phyloP scores from a whole-genome alignment of 2,113 vertebrate species.

The Panthera tigris region DNA sequence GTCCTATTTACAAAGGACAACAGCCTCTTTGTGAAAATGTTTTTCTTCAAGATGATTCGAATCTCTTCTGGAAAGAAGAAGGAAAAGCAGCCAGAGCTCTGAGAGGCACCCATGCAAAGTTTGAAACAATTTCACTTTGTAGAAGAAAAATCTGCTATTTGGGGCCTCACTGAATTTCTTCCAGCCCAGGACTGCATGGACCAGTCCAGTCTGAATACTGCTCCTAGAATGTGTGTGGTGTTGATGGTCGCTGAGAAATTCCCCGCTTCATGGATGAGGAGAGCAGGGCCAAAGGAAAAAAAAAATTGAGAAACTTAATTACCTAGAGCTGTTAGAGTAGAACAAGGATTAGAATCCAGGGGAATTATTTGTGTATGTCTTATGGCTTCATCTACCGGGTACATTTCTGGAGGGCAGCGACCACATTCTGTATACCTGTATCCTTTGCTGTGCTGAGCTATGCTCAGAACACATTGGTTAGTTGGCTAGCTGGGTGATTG shows the following conservation, averaged over 20 bases:
- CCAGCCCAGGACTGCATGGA: background rate
- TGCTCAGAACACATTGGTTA: background rate
- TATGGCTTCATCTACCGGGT: background rate
- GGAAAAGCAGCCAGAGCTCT: background rate
- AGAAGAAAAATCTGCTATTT: background rate
- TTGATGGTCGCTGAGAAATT: background rate
- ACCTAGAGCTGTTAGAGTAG: background rate
- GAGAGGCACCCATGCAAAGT: background rate
- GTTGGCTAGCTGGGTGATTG: background rate
- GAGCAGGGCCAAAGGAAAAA: background rate
- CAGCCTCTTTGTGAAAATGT: background rate
- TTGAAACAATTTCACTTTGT: conserved; percentile 11
- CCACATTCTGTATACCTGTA: background rate
- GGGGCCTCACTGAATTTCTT: background rate
- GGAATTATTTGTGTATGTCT: background rate
- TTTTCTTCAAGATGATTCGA: background rate
- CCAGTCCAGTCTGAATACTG: background rate
- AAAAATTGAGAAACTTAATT: background rate
- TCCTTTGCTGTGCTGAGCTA: background rate
- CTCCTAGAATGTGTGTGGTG: background rate
- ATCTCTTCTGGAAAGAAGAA: background rate
- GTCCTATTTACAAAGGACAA: background rate
- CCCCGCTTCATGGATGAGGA: background rate
- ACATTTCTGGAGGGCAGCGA: background rate
- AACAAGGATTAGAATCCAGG: background rate